Conservation (phyloP, 1,140 invertebrate genomes). For the Leptinotarsa undecemlineata region DNA sequence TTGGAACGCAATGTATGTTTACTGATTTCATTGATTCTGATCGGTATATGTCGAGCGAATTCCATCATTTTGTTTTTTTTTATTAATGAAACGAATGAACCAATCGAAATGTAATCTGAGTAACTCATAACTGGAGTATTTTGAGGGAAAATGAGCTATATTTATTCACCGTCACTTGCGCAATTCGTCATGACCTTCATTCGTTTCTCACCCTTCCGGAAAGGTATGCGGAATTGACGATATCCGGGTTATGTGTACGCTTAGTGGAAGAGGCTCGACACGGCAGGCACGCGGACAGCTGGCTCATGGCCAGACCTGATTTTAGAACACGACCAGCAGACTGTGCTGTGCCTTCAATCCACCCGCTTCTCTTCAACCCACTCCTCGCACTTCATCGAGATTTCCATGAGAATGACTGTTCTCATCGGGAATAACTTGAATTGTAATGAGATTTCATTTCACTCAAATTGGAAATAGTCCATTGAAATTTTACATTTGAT, state of each 20-base stretch:
- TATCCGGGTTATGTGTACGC: slow-evolving; percentile 22
- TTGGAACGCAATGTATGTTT: too few species aligned
- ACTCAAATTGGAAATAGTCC: too few species aligned
- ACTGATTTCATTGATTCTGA: too few species aligned
- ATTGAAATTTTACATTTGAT: too few species aligned
- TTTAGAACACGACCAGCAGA: slow-evolving; percentile 45
- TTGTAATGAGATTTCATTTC: too few species aligned
- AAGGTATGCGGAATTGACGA: slow-evolving; percentile 18
- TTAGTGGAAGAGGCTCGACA: slow-evolving; percentile 28
- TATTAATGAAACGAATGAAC: too few species aligned
- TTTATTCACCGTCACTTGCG: not conserved
- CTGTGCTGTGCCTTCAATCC: slow-evolving; percentile 28
- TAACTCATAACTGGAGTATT: too few species aligned
- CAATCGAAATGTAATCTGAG: too few species aligned
- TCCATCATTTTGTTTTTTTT: too few species aligned
- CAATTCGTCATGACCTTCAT: not conserved
- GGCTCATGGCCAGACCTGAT: slow-evolving; percentile 39
- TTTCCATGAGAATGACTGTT: not conserved
- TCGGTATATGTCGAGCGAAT: too few species aligned
- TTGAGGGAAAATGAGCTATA: too few species aligned
- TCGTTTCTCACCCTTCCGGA: not conserved
- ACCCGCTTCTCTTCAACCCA: not conserved
- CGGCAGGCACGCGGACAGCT: slow-evolving; percentile 38
- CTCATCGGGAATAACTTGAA: not conserved
- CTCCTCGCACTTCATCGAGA: not conserved